phyloP scores from a whole-genome alignment of 2,888 invertebrate genomes.

The Hirtodrosophila alboralis region DNA sequence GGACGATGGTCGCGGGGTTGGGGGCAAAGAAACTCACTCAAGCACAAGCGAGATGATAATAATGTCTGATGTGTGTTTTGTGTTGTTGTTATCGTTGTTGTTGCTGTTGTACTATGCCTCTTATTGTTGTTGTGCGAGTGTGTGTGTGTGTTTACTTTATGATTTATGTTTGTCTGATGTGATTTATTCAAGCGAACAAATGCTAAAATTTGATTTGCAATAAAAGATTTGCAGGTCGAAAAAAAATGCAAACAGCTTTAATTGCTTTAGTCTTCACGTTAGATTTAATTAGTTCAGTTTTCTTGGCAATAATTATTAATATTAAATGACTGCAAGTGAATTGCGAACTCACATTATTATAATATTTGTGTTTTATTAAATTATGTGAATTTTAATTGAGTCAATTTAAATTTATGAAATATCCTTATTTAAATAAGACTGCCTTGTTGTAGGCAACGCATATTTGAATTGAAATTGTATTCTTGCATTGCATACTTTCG shows the following conservation, averaged over 20 bases:
- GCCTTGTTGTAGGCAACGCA: neutral
- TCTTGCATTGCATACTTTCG: constrained; percentile 35
- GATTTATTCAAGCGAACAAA: constrained; percentile 80
- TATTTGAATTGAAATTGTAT: neutral
- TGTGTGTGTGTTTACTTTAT: constrained; percentile 61
- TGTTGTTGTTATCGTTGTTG: constrained; percentile 44
- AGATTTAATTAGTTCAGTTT: neutral
- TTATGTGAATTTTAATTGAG: no score
- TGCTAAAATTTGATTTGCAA: constrained; percentile 73
- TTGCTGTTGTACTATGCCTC: constrained; percentile 32
- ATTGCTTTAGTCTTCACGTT: constrained; percentile 21
- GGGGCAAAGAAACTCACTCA: constrained; percentile 81
- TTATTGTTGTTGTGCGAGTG: constrained; percentile 45
- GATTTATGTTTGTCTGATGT: constrained; percentile 82
- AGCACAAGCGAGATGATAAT: constrained; percentile 84
- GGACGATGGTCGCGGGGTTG: constrained; percentile 28
- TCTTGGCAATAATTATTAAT: no score
- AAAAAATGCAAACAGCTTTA: constrained; percentile 45
- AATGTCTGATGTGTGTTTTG: constrained; percentile 79
- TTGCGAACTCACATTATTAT: no score
- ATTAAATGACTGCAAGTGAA: no score
- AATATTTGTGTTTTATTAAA: no score
- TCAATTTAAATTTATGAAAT: neutral
- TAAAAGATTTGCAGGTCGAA: constrained; percentile 51
- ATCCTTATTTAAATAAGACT: neutral